Percentiles rank a stretch among this genome's conserved stretches.
phyloP scores from a whole-genome alignment of 2,113 vertebrate genomes.

The Hippopotamus amphibius region DNA sequence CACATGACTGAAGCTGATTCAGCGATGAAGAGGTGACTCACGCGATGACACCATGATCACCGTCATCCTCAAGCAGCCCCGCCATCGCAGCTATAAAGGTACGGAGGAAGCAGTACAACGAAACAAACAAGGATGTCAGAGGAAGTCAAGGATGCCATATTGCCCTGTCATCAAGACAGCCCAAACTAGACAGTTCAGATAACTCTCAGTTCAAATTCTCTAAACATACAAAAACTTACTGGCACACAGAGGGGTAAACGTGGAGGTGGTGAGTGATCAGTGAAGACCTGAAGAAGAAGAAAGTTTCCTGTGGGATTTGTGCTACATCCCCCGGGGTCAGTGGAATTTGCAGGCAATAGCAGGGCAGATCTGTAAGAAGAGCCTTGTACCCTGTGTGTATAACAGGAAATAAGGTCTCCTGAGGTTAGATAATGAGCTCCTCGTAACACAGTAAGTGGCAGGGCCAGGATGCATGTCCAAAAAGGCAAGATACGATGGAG shows the following conservation, averaged over 20 bases:
- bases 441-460: neutral
- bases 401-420: neutral
- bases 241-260: neutral
- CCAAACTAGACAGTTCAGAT: neutral
- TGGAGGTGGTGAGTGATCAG: neutral
- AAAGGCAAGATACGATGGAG: neutral
- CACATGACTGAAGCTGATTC: neutral
- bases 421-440: neutral
- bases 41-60: neutral
- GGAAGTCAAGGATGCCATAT: neutral
- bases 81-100: neutral
- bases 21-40: neutral
- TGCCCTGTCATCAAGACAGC: neutral
- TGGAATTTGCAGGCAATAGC: neutral
- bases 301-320: neutral
- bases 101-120: neutral
- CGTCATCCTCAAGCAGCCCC: neutral
- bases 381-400: neutral
- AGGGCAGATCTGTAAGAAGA: neutral
- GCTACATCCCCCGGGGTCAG: neutral
- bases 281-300: neutral
- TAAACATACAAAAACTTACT: neutral
- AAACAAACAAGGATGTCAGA: neutral
- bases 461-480: neutral
- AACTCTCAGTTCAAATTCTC: neutral